Evolutionary conservation across 1,140 invertebrate species (phyloP), one percentile per base, ranked within the genome.

Genomic region (Acromyrmex echinatior): DNA sequence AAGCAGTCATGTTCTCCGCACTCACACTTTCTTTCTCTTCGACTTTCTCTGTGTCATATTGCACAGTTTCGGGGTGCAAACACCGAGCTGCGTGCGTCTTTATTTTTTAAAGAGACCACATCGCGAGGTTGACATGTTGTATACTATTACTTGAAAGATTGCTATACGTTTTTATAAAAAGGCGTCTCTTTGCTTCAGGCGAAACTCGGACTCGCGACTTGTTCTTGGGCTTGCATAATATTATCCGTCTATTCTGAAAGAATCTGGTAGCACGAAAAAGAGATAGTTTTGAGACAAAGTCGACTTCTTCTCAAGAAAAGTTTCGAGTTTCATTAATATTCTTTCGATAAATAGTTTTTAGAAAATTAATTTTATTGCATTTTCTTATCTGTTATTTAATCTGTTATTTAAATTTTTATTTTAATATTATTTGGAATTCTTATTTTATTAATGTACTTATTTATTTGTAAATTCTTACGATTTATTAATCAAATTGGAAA

Each of bases 61-160:
- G 58, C 28, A 14, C n/a, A 18, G 9, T 49, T 58, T 51, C 18
- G 12, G 21, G 21, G 35, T 14, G 80, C 71, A 92, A 91, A 92
- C 89, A 91, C 53, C 78, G 65, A 90, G 87, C 71, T 65, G 84
- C 58, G 65, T 76, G 77, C 65, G 56, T 31, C 76, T 90, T 91
- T 86, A 88, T 88, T 91, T 81, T 90, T 91, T 91, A 65, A 91
- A 91, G 82, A 78, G 85, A 45, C 53, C 28, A 18, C 25, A 39
- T 28, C 53, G 68, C 73, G 18, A 18, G 28, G 4, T 12, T 21
- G 31, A 21, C 74, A 49, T 76, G 62, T 58, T 28, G 51, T 53
- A 39, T 9, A 39, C 35, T 21, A 71, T 39, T 81, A 81, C 21
- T 21, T 39, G 31, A 2, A 56, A 78, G 21, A 66, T 3, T 25